Conservation (phyloP, 37 sponge, comb jelly and placozoan genomes). For the Petrosia ficiformis region DNA sequence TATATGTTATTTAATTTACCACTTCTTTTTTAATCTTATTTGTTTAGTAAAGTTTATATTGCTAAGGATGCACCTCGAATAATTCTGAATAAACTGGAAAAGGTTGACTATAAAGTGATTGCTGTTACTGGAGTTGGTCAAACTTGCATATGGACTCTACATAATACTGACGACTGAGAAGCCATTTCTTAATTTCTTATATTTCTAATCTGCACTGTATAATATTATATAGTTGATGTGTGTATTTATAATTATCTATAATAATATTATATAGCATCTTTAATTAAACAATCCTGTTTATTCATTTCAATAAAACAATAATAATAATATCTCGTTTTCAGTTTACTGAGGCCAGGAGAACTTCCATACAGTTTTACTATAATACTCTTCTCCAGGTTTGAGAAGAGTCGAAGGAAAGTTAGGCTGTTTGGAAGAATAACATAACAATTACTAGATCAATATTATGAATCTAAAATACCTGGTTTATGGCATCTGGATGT, state of each 20-base stretch:
- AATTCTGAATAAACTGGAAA: constrained; percentile 53
- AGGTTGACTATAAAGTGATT: constrained; percentile 47
- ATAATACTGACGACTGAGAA: too few species aligned
- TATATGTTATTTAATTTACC: too few species aligned
- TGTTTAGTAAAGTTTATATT: constrained; percentile 46
- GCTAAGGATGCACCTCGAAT: constrained; percentile 30
- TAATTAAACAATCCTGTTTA: too few species aligned
- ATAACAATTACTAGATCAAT: background rate
- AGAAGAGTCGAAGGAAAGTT: constrained; percentile 25
- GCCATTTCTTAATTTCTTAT: too few species aligned
- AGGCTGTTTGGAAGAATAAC: background rate
- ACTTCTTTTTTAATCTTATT: background rate
- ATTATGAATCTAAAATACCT: constrained; percentile 11
- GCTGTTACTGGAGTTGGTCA: constrained; percentile 62
- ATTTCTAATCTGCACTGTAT: too few species aligned
- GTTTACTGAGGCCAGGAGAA: constrained; percentile 10
- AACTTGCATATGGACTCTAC: constrained; percentile 79
- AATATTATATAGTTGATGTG: too few species aligned
- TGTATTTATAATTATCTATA: too few species aligned
- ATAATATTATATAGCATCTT: too few species aligned
- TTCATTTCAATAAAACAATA: too few species aligned
- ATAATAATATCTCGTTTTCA: too few species aligned
- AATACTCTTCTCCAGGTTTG: constrained; percentile 40
- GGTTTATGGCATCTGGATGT: constrained; percentile 89
- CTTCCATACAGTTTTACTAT: constrained; percentile 40